Conservation (phyloP, 2,888 invertebrate genomes). For the Ashinkailepas kermadecensis region DNA sequence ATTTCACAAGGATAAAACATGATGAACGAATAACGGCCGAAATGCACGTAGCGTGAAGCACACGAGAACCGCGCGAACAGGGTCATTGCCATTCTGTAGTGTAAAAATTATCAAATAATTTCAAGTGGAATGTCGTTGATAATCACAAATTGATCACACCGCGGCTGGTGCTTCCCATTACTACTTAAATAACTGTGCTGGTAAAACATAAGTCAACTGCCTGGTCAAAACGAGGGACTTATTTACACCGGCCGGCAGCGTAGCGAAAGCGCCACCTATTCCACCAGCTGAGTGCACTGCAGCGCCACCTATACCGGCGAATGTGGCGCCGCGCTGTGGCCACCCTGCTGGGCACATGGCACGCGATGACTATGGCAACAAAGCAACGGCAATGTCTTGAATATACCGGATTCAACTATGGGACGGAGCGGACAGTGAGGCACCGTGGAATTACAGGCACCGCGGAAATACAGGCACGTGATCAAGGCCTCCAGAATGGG, state of each 20-base stretch:
- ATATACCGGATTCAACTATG: not conserved
- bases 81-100: too few relatives aligned
- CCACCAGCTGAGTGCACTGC: too few relatives aligned
- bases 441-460: slow-evolving; percentile 15
- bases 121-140: not conserved
- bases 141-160: not conserved
- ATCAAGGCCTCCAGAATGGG: slow-evolving; percentile 15
- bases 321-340: not conserved
- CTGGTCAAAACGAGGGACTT: not conserved
- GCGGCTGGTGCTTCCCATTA: too few relatives aligned
- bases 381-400: not conserved
- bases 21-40: not conserved
- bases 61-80: too few relatives aligned
- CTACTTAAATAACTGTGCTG: not conserved
- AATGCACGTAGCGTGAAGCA: too few relatives aligned
- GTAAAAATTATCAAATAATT: not conserved
- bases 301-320: not conserved
- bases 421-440: slow-evolving; percentile 19
- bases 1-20: not conserved
- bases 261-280: not conserved
- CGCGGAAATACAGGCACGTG: slow-evolving; percentile 11
- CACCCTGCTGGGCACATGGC: not conserved
- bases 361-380: slow-evolving; percentile 18
- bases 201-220: not conserved
- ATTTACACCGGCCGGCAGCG: not conserved